Percentiles rank a stretch among this genome's conserved stretches.
Conservation (phyloP, 2,113 vertebrate genomes). For the Choloepus hoffmanni region DNA sequence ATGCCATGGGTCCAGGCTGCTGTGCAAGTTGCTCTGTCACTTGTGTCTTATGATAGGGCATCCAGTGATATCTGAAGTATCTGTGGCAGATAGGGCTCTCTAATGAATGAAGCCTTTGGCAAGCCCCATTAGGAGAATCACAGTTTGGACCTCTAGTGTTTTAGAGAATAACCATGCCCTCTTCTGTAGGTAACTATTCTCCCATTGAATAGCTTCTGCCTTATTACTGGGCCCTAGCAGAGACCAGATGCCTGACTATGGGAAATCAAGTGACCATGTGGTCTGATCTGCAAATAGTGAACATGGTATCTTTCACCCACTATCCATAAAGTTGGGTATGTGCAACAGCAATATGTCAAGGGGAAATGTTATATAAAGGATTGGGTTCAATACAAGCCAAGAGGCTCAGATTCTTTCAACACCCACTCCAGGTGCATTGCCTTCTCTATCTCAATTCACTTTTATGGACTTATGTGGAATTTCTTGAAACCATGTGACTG, state of each 20-base stretch:
- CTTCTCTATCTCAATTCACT: neutral
- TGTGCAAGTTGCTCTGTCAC: too few relatives aligned
- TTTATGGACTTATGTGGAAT: neutral
- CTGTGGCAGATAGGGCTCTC: too few relatives aligned
- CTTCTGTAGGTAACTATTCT: neutral
- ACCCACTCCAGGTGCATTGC: neutral
- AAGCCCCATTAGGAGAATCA: neutral
- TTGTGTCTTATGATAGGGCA: too few relatives aligned
- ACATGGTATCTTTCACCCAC: neutral
- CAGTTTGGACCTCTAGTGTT: neutral
- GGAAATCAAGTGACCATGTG: neutral
- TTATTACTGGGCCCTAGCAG: neutral
- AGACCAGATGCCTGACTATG: neutral
- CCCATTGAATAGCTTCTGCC: neutral
- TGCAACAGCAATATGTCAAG: neutral
- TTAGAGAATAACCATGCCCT: neutral
- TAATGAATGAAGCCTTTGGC: neutral
- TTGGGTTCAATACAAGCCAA: neutral
- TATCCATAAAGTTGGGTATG: neutral
- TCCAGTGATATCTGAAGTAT: too few relatives aligned
- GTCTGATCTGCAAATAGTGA: neutral
- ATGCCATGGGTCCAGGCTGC: too few relatives aligned
- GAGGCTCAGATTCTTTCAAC: neutral
- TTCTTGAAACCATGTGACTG: neutral
- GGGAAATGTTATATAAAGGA: neutral